phyloP scores from a whole-genome alignment of 2,113 vertebrate genomes.

The Rhinoptilus africanus region DNA sequence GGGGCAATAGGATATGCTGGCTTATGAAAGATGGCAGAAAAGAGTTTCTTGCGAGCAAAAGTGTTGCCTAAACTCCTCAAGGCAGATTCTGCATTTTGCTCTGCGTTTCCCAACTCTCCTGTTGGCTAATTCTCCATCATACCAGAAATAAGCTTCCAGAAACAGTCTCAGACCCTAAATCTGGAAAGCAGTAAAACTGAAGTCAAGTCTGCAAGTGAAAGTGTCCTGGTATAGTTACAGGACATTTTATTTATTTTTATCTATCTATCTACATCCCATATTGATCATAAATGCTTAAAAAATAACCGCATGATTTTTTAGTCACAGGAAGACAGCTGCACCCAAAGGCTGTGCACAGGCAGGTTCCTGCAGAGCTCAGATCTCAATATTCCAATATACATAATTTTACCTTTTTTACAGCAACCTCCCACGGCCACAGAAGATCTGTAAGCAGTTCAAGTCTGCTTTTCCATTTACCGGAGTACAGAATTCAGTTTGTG shows the following conservation, averaged over 20 bases:
- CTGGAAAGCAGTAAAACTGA: neutral
- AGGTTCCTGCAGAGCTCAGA: neutral
- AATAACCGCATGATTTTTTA: neutral
- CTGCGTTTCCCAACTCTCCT: neutral
- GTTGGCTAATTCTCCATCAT: neutral
- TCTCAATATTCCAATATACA: neutral
- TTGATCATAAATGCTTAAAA: neutral
- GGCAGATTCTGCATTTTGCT: neutral
- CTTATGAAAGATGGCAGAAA: neutral
- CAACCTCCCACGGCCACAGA: neutral
- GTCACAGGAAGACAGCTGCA: neutral
- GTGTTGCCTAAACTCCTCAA: neutral
- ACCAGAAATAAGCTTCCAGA: neutral
- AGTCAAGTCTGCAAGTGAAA: neutral
- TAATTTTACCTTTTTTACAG: neutral
- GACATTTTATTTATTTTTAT: neutral
- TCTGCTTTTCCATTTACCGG: neutral
- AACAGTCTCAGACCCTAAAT: neutral
- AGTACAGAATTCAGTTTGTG: neutral
- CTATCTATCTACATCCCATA: neutral
- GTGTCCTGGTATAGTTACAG: neutral
- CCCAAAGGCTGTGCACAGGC: neutral
- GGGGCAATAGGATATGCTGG: neutral
- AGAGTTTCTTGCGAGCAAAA: neutral
- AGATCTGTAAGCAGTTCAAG: neutral